Evolutionary conservation across 2,797 vertebrate genomes (phyloP), one percentile per base, ranked within the genome.

Genomic region (Ateles fusciceps): DNA sequence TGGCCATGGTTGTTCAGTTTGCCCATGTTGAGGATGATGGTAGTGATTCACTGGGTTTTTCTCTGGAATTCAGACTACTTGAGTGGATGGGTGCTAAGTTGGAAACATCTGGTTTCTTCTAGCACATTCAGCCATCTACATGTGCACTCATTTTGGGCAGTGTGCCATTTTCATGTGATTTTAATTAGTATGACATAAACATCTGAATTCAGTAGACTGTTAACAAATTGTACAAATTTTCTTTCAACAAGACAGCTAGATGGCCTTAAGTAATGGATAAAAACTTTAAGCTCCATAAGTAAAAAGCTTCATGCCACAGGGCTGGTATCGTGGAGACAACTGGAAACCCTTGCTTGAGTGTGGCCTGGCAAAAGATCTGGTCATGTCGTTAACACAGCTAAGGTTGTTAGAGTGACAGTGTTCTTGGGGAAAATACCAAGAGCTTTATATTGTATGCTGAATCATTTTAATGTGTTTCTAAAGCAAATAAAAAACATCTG

Each of bases 211-310:
- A 14, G 91, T 91, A 97, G 96, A 64, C 92, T 98, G 96, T 98
- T 98, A 97, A 98, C 96, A 98, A 97, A 96, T 96, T 15, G 2
- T 94, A 89, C 95, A 97, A 39, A 68, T 94, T 95, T 88, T 96
- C 93, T 98, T 97, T 97, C 96, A 98, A 92, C 92, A 97, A 81
- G 93, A 98, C 94, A 97, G 76, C 74, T 94, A 87, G 91, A 85
- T 89, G 48, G 44, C 93, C 91, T 91, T 91, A 52, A 97, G 78
- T 59, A 97, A 78, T 59, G 72, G 96, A 42, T 94, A 75, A 96
- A 95, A 91, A 61, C 59, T 80, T 64, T 68, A 94, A 91, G 46
- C 79, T 96, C 91, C 72, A 42, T 93, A 95, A 93, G 33, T 87
- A 74, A 91, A 85, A 92, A 22, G 44, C 89, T 92, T 95, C 84